phyloP scores from a whole-genome alignment of 1,140 invertebrate species.

The Drosophila seguyi region DNA sequence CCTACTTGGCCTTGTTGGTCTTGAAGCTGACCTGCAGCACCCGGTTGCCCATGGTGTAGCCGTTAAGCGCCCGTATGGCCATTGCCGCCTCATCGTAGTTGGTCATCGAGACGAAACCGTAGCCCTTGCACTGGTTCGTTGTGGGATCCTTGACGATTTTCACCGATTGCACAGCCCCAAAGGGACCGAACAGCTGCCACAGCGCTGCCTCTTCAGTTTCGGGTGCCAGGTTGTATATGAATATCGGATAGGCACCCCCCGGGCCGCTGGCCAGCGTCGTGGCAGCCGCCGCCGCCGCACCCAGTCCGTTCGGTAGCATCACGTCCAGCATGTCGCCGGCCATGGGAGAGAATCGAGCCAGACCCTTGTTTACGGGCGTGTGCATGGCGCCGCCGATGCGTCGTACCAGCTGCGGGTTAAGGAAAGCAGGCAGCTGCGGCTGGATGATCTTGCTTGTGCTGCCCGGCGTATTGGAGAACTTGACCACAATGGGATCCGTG shows the following conservation, averaged over 20 bases:
- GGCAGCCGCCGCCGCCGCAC: conserved; percentile 91
- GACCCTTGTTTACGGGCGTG: conserved; percentile 94
- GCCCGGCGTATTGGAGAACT: conserved; percentile 88
- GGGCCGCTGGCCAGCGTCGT: conserved; percentile 85
- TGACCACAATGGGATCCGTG: conserved; percentile 87
- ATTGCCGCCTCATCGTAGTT: conserved; percentile 99
- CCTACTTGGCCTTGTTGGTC: conserved; percentile 93
- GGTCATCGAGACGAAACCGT: conserved; percentile 99
- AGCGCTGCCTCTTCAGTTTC: conserved; percentile 99
- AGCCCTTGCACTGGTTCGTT: conserved; percentile 99
- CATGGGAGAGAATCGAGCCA: conserved; percentile 94
- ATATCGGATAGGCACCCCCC: conserved; percentile 97
- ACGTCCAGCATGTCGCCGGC: conserved; percentile 91
- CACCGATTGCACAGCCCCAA: conserved; percentile 99
- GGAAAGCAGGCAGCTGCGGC: conserved; percentile 85
- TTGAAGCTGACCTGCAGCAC: conserved; percentile 99
- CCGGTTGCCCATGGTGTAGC: conserved; percentile 97
- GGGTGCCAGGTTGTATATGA: conserved; percentile 99
- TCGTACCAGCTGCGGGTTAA: conserved; percentile 87
- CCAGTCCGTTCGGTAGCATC: conserved; percentile 91
- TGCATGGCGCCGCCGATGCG: conserved; percentile 91
- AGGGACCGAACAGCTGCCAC: conserved; percentile 99
- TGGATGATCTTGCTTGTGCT: conserved; percentile 86
- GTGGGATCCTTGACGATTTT: conserved; percentile 99
- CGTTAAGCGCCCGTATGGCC: conserved; percentile 98